Base-by-base conservation (phyloP, 2,888 invertebrate genomes). In the Resseliella maxima region DNA sequence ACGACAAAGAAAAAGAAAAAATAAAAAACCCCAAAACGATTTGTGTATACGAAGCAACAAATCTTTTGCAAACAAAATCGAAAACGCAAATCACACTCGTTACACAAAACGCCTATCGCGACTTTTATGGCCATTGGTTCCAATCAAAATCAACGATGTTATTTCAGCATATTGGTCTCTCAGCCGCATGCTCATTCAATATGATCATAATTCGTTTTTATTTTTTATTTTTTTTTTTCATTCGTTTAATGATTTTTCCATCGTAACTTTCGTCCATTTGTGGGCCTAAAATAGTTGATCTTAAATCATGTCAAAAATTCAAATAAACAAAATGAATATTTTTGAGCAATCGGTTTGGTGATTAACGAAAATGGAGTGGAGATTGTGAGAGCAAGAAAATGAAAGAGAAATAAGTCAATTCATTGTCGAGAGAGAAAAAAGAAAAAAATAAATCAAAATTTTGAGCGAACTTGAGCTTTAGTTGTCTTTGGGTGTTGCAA, bases 131-230 rank as follows among this genome's bases (percentile, higher is more conserved):
- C 72, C 15, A 35, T 72, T 72, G 72, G 72, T 31, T 72, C 27
- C 72, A 72, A 72, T 72, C 72, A 72, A 72, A 72, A 72, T 35
- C n/a, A n/a, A 72, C 72, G 72, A 72, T 72, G 72, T 72, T 72
- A 35, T 72, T 72, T 72, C n/a, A n/a, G 27, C 72, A 72, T 72
- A 35, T 2, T 31, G 27, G 15, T 72, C 18, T 6, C 50, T 12
- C 5, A 0, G 24, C 59, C 2, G 2, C 50, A 50, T n/a, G 50
- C 15, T 59, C 59, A 41, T 41, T 59, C 24, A 24, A 59, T 59
- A 59, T 12, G 12, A 5, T 59, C 59, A 59, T 27, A 27, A 59
- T 24, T 59, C 24, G 2, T 59, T 45, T 45, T 5, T 10, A 45
- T 45, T 45, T 45, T 45, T 45, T 12, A 12, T 45, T 18, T 18